These are phyloP conservation scores for Cuculus canorus DNA, from an alignment of 2,797 vertebrate genomes.

Conservation along the genomic window DNA sequence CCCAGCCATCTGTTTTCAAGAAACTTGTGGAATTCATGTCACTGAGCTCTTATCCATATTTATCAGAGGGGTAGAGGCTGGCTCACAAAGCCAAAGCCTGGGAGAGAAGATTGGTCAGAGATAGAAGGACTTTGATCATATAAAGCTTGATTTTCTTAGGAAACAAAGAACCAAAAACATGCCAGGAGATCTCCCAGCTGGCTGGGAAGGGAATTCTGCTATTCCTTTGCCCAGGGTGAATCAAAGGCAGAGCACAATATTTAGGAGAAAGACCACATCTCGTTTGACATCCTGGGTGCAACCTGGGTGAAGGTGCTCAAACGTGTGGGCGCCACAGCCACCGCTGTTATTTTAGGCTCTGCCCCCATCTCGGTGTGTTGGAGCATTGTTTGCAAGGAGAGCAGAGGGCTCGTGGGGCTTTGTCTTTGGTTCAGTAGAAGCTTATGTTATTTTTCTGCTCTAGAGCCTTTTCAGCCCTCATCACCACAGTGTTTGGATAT, in stretches of 20 bases:
- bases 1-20: constrained; percentile 37
- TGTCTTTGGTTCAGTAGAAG: background rate
- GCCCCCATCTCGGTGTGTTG: accelerated
- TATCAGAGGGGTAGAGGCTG: background rate
- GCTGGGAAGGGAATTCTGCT: background rate
- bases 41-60: background rate
- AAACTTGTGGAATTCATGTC: constrained; percentile 22
- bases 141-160: background rate
- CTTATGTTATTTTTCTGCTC: background rate
- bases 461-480: background rate
- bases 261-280: background rate
- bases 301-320: background rate
- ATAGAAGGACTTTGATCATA: background rate
- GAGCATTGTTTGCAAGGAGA: background rate
- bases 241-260: background rate
- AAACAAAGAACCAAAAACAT: background rate
- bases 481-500: accelerated
- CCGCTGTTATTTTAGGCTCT: background rate
- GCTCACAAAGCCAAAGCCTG: background rate
- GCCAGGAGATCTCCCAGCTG: background rate
- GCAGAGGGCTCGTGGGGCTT: background rate
- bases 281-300: background rate
- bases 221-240: background rate
- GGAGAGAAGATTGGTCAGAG: background rate
- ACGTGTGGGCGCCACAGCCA: accelerated